phyloP scores from a whole-genome alignment of 2,113 vertebrate genomes.

The Arvicanthis niloticus region DNA sequence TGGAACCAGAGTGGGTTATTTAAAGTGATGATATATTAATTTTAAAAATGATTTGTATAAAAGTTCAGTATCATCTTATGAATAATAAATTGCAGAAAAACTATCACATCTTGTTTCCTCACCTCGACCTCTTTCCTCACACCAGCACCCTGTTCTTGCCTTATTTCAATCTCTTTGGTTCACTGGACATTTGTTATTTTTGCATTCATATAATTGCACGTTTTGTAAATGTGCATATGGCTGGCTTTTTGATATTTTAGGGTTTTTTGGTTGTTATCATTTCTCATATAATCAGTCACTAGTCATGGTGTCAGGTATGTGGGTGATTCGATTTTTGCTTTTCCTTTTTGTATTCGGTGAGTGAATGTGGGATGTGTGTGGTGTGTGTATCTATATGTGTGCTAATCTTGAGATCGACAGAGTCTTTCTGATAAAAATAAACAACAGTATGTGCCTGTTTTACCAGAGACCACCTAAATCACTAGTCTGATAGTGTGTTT shows the following conservation, averaged over 20 bases:
- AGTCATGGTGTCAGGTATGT: background rate
- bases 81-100: background rate
- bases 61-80: background rate
- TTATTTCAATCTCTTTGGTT: background rate
- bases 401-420: background rate
- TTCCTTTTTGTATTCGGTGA: background rate
- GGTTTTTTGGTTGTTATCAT: background rate
- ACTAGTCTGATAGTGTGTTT: background rate
- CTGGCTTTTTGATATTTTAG: background rate
- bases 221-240: background rate
- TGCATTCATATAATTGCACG: background rate
- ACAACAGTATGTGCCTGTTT: background rate
- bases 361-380: background rate
- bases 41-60: background rate
- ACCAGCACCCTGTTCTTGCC: background rate
- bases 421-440: background rate
- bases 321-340: background rate
- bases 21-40: background rate
- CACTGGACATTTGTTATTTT: background rate
- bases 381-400: background rate
- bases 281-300: background rate
- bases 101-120: background rate
- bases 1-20: background rate
- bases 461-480: background rate
- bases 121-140: background rate